These are phyloP conservation scores for Hippolais icterina DNA, from an alignment of 2,113 vertebrate genomes.

Conservation along the genomic window DNA sequence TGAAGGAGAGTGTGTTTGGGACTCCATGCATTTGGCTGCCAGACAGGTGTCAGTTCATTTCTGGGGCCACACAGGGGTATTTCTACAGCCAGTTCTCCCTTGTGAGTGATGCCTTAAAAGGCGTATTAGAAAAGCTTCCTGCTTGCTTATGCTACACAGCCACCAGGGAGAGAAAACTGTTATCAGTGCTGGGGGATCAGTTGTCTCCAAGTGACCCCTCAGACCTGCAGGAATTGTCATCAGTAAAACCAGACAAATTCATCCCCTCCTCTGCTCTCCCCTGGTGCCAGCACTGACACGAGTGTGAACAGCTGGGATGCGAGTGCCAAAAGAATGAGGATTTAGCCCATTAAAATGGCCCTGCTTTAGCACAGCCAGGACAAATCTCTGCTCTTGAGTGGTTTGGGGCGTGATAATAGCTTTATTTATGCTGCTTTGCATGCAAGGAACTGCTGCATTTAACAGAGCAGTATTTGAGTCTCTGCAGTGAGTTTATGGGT, in stretches of 20 bases:
- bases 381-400: background rate
- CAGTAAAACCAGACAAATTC: background rate
- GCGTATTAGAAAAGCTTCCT: background rate
- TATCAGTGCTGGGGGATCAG: background rate
- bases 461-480: background rate
- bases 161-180: background rate
- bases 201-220: background rate
- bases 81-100: background rate
- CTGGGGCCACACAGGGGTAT: background rate
- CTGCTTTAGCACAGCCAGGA: background rate
- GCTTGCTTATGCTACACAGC: background rate
- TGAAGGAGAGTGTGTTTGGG: background rate
- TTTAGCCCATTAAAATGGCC: background rate
- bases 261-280: background rate
- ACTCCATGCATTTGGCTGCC: background rate
- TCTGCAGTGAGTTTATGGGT: background rate
- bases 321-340: background rate
- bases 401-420: background rate
- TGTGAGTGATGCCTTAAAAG: background rate
- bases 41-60: background rate
- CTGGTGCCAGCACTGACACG: rapidly evolving
- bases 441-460: background rate
- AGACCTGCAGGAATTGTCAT: background rate
- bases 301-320: background rate
- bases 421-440: background rate